These are phyloP conservation scores for Uria aalge DNA, from an alignment of 2,113 vertebrate genomes.

Conservation along the genomic window DNA sequence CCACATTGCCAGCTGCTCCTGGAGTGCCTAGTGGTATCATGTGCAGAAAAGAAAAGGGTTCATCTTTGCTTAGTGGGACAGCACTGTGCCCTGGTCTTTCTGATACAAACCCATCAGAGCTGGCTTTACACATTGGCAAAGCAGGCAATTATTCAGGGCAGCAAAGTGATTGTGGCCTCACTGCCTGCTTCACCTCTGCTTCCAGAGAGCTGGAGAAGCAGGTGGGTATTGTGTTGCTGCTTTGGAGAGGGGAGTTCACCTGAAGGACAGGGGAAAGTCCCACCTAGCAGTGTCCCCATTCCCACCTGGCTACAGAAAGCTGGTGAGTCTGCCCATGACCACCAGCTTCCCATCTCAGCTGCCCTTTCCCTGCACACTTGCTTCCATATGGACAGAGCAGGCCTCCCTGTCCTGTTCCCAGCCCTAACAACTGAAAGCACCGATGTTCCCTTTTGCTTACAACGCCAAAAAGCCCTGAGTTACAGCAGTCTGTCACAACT, in stretches of 20 bases:
- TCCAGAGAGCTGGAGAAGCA: not conserved
- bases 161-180: not conserved
- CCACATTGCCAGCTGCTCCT: not conserved
- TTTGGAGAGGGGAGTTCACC: not conserved
- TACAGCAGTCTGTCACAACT: not conserved
- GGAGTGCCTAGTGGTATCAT: not conserved
- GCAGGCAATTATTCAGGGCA: not conserved
- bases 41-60: not conserved
- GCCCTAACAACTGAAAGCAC: not conserved
- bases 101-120: not conserved
- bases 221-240: not conserved
- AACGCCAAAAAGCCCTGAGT: not conserved
- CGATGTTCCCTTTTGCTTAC: not conserved
- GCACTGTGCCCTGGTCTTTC: not conserved
- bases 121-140: not conserved
- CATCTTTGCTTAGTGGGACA: not conserved
- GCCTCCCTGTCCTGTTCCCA: not conserved
- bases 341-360: not conserved
- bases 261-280: not conserved
- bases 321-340: not conserved
- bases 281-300: not conserved
- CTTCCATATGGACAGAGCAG: not conserved
- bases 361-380: fast-evolving
- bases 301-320: not conserved
- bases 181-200: not conserved